A percentile compares a stretch with the other conserved stretches of the same genome.
These are phyloP conservation scores for Cotesia congregata DNA, from an alignment of 2,888 invertebrate genomes.

Conservation along the genomic window DNA sequence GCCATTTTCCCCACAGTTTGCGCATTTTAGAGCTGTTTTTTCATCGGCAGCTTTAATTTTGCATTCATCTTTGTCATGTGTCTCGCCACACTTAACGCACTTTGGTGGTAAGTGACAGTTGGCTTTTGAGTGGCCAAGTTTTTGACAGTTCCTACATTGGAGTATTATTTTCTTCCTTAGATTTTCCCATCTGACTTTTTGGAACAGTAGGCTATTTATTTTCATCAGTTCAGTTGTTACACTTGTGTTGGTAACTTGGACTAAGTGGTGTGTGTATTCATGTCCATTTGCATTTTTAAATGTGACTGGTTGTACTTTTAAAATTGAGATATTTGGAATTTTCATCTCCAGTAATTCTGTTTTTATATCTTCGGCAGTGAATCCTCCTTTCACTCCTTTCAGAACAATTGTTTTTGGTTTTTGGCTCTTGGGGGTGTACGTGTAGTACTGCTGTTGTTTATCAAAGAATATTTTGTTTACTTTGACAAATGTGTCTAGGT, in stretches of 20 bases:
- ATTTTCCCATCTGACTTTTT: not conserved
- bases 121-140: conserved; percentile 14
- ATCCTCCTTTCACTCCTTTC: conserved; percentile 30
- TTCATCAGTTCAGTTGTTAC: not conserved
- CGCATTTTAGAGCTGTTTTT: not conserved
- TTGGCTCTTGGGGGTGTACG: conserved; percentile 8
- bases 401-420: conserved; percentile 29
- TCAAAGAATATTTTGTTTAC: not conserved
- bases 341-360: conserved; percentile 9
- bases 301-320: not conserved
- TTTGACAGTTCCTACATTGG: conserved; percentile 20
- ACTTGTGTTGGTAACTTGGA: not conserved
- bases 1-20: conserved; percentile 10
- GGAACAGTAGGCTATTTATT: not conserved
- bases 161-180: not conserved
- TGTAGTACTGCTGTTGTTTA: not conserved
- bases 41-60: not conserved
- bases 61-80: not conserved
- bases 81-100: conserved; percentile 21
- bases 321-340: not conserved
- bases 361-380: not conserved
- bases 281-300: not conserved
- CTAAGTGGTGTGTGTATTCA: not conserved
- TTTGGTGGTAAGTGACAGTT: conserved; percentile 12
- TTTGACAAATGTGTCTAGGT: not conserved